A percentile compares a stretch with the other conserved stretches of the same genome.
These are phyloP conservation scores for Rhynchonycteris naso DNA, from an alignment of 2,797 vertebrate species.

Conservation along the genomic window DNA sequence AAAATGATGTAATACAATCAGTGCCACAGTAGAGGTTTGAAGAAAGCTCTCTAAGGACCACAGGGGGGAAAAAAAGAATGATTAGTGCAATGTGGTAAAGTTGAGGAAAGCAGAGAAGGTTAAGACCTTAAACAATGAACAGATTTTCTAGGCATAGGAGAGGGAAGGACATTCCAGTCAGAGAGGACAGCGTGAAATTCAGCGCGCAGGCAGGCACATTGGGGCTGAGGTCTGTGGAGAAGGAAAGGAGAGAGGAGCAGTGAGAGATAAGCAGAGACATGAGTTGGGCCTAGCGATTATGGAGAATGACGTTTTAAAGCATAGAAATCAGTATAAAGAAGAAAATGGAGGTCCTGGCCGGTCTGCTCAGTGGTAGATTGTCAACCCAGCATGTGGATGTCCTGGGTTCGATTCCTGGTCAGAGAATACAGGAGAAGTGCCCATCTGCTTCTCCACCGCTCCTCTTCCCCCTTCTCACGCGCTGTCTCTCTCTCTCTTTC, in stretches of 20 bases:
- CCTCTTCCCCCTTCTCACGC: too few relatives aligned
- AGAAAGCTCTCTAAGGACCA: background rate
- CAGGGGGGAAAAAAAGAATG: background rate
- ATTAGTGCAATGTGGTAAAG: background rate
- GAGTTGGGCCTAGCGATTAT: background rate
- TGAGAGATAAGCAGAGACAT: background rate
- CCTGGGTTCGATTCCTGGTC: too few relatives aligned
- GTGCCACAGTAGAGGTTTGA: background rate
- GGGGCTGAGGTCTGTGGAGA: too few relatives aligned
- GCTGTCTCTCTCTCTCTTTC: too few relatives aligned
- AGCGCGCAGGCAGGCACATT: accelerated
- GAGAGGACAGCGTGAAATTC: background rate
- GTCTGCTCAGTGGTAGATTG: too few relatives aligned
- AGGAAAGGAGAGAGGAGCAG: background rate
- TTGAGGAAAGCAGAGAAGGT: background rate
- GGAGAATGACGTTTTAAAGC: background rate
- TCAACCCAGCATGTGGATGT: too few relatives aligned
- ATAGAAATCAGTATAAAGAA: background rate
- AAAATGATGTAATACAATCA: background rate
- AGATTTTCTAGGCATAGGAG: background rate
- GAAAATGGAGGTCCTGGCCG: background rate
- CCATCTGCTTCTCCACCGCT: too few relatives aligned
- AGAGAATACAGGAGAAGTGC: too few relatives aligned
- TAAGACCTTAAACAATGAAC: background rate
- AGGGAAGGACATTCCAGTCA: background rate